A percentile compares a stretch with the other conserved stretches of the same genome.
Conservation (phyloP, 2,113 vertebrate genomes). For the Boulengeromyrus knoepffleri region DNA sequence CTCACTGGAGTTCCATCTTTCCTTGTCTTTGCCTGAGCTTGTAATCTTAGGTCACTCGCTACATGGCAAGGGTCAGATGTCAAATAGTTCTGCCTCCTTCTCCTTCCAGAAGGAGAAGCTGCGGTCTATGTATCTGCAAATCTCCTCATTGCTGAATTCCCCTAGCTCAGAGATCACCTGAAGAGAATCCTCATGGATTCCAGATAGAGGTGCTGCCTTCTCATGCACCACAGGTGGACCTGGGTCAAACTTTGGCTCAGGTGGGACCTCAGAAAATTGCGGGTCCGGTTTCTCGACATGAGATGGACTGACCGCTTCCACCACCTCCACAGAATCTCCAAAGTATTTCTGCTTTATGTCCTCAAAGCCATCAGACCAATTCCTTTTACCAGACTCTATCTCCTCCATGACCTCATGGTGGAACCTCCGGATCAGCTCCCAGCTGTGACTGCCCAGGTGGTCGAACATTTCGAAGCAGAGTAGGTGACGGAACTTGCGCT, state of each 20-base stretch:
- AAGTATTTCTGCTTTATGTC: slow-evolving; percentile 83
- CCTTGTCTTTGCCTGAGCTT: neutral
- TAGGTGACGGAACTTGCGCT: slow-evolving; percentile 89
- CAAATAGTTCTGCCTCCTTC: slow-evolving; percentile 85
- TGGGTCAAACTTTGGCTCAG: slow-evolving; percentile 26
- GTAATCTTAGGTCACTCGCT: neutral
- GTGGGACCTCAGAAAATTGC: slow-evolving; percentile 19
- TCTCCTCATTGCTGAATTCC: slow-evolving; percentile 88
- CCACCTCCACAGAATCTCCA: slow-evolving; percentile 49
- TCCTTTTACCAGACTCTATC: slow-evolving; percentile 70
- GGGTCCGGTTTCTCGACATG: slow-evolving; percentile 6
- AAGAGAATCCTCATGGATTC: slow-evolving; percentile 57
- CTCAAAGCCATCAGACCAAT: slow-evolving; percentile 84
- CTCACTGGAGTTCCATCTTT: neutral
- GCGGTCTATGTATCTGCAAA: slow-evolving; percentile 88
- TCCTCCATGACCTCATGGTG: slow-evolving; percentile 78
- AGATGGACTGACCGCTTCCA: slow-evolving; percentile 7
- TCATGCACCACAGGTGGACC: slow-evolving; percentile 25
- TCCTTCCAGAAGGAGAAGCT: slow-evolving; percentile 99
- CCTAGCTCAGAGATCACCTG: slow-evolving; percentile 79
- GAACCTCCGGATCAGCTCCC: slow-evolving; percentile 81
- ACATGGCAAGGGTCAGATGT: slow-evolving; percentile 60
- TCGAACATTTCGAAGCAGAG: slow-evolving; percentile 98
- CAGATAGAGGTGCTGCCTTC: slow-evolving; percentile 26
- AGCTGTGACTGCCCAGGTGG: slow-evolving; percentile 79